Conservation (phyloP, 2,797 vertebrate genomes). For the Pangasius krempfi region DNA sequence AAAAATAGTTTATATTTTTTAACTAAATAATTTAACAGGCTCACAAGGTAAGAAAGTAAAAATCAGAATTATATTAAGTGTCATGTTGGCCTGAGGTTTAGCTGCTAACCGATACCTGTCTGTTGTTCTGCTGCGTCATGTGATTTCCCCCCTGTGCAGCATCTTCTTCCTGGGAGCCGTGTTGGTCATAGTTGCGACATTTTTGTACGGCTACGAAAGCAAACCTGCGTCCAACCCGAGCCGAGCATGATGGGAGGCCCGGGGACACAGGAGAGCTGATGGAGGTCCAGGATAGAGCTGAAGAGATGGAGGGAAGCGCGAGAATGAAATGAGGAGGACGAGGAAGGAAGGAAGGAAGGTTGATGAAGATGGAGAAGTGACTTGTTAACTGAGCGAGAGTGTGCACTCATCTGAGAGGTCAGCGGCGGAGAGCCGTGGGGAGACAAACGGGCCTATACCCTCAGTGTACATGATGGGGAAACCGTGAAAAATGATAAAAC, state of each 20-base stretch:
- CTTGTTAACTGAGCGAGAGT: background rate
- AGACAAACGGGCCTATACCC: background rate
- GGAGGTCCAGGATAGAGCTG: slow-evolving; percentile 2
- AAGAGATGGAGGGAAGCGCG: background rate
- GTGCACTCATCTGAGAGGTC: background rate
- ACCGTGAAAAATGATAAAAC: background rate
- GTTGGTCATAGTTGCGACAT: slow-evolving; percentile 93
- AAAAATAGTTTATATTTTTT: no score
- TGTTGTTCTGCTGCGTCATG: background rate
- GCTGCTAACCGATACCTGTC: background rate
- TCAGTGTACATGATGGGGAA: background rate
- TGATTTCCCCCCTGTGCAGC: slow-evolving; percentile 67
- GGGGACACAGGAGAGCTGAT: background rate
- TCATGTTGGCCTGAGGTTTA: background rate
- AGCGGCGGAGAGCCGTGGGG: background rate
- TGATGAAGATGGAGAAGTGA: background rate
- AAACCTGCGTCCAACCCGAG: slow-evolving; percentile 86
- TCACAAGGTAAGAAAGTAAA: background rate
- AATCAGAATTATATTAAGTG: background rate
- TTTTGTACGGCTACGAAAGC: slow-evolving; percentile 93
- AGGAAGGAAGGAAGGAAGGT: background rate
- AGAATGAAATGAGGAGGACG: background rate
- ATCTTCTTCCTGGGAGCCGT: slow-evolving; percentile 93
- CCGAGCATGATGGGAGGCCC: slow-evolving; percentile 78
- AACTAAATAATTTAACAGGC: background rate